Conservation (phyloP, 1,140 invertebrate species). For the Diprion similis region DNA sequence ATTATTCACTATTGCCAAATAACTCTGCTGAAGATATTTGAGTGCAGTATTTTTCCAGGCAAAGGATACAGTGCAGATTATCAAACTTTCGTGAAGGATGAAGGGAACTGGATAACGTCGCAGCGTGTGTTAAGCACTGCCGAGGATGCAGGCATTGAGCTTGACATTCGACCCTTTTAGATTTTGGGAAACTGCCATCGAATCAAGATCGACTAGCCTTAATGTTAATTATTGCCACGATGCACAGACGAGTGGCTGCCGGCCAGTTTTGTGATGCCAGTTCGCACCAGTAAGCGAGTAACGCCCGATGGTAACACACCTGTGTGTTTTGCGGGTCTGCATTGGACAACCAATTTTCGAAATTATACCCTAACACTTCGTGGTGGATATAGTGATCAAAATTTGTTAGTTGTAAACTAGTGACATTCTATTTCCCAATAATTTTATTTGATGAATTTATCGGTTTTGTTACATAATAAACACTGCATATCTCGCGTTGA, state of each 20-base stretch:
- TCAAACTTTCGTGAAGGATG: neutral
- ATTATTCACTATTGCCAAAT: too few relatives aligned
- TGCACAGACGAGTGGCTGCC: constrained; percentile 25
- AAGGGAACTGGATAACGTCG: neutral
- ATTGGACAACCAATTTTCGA: too few relatives aligned
- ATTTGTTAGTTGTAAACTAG: too few relatives aligned
- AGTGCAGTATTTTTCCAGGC: too few relatives aligned
- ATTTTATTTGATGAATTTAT: too few relatives aligned
- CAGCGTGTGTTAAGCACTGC: neutral
- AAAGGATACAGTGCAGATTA: too few relatives aligned
- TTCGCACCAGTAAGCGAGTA: constrained; percentile 45
- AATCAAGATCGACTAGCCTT: constrained; percentile 47
- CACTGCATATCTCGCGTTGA: too few relatives aligned
- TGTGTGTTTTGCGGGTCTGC: constrained; percentile 12
- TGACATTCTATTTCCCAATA: too few relatives aligned
- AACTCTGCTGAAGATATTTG: too few relatives aligned
- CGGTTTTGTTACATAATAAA: too few relatives aligned
- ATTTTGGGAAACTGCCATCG: constrained; percentile 56
- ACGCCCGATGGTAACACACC: constrained; percentile 43
- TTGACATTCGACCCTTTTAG: constrained; percentile 59
- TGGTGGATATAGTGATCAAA: too few relatives aligned
- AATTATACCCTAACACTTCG: too few relatives aligned
- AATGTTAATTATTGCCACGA: constrained; percentile 43
- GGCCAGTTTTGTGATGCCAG: constrained; percentile 28
- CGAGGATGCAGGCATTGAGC: constrained; percentile 33